phyloP scores from a whole-genome alignment of 2,888 invertebrate species.

The Diarsia rubi region DNA sequence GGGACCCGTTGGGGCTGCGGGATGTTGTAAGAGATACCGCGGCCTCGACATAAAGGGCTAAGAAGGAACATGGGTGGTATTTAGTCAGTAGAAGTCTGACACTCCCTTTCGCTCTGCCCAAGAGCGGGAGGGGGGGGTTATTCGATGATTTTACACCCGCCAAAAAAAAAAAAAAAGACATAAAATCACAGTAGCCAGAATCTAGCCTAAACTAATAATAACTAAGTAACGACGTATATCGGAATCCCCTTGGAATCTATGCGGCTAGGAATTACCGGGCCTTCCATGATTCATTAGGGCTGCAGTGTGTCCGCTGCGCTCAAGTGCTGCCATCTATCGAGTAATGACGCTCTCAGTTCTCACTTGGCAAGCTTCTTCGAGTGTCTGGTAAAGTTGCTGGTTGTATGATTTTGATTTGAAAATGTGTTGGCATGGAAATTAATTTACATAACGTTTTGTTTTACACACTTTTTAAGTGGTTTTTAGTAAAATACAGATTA shows the following conservation, averaged over 20 bases:
- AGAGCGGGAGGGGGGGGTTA: too few species aligned
- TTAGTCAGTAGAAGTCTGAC: too few species aligned
- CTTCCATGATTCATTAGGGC: slow-evolving; percentile 45
- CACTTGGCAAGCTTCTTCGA: slow-evolving; percentile 40
- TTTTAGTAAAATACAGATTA: background rate
- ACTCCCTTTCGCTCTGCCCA: too few species aligned
- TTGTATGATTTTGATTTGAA: slow-evolving; percentile 1
- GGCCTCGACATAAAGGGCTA: too few species aligned
- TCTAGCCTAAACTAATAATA: slow-evolving; percentile 5
- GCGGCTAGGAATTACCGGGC: slow-evolving; percentile 49
- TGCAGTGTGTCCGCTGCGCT: slow-evolving; percentile 17
- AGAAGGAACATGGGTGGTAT: too few species aligned
- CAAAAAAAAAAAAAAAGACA: too few species aligned
- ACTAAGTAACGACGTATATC: slow-evolving; percentile 22
- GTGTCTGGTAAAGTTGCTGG: slow-evolving; percentile 34
- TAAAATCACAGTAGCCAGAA: background rate
- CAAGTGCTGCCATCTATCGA: slow-evolving; percentile 32
- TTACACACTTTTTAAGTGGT: background rate
- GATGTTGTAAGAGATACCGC: too few species aligned
- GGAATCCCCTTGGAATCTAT: slow-evolving; percentile 37
- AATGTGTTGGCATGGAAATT: slow-evolving; percentile 9
- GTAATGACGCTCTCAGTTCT: slow-evolving; percentile 47
- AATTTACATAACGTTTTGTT: background rate
- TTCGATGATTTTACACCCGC: too few species aligned
- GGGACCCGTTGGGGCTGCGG: too few species aligned